A percentile compares a stretch with the other conserved stretches of the same genome.
These are phyloP conservation scores for Anolis sagrei DNA, from an alignment of 2,113 vertebrate species.

Conservation along the genomic window DNA sequence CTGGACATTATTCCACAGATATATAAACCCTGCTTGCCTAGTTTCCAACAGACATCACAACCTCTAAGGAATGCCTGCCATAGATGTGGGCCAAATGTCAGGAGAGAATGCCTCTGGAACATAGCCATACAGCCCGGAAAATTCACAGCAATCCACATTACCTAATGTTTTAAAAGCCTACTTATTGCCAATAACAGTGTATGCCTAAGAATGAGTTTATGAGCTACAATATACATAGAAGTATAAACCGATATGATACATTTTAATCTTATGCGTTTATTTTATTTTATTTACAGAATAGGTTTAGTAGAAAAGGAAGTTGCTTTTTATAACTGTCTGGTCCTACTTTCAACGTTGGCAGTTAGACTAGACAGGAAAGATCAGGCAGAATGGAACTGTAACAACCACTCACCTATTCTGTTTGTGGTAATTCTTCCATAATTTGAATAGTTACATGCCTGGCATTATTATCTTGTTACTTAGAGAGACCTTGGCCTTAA, in stretches of 20 bases:
- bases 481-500: slow-evolving; percentile 37
- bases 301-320: background rate
- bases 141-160: too few species aligned
- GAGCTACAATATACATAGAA: background rate
- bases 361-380: slow-evolving; percentile 35
- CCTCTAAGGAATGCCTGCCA: too few species aligned
- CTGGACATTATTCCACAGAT: too few species aligned
- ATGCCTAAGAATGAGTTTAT: background rate
- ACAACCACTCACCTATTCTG: slow-evolving; percentile 31
- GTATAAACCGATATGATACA: background rate
- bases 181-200: background rate
- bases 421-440: background rate
- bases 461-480: slow-evolving; percentile 36
- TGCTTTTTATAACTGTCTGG: background rate
- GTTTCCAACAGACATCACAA: too few species aligned
- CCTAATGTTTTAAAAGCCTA: background rate
- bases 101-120: too few species aligned
- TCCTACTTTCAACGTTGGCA: background rate
- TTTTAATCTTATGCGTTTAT: background rate
- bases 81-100: too few species aligned
- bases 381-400: slow-evolving; percentile 47
- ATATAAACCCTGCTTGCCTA: too few species aligned
- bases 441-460: background rate
- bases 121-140: too few species aligned
- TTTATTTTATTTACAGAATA: background rate